phyloP scores from a whole-genome alignment of 1,140 invertebrate genomes.

The Bursaphelenchus mucronatus region DNA sequence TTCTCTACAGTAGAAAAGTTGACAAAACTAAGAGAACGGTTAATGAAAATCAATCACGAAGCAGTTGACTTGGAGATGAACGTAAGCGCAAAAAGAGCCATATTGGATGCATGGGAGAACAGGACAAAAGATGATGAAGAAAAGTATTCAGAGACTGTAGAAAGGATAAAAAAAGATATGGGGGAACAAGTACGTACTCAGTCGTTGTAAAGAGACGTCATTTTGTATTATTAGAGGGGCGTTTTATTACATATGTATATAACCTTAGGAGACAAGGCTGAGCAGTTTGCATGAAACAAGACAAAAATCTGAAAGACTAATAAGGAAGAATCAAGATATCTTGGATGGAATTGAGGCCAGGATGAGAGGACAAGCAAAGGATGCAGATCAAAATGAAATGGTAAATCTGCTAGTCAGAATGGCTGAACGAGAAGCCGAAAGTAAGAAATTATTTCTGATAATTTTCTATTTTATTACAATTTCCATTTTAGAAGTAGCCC shows the following conservation, averaged over 20 bases:
- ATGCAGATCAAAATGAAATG: conserved; percentile 53
- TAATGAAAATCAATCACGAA: conserved; percentile 55
- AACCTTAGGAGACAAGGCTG: conserved; percentile 40
- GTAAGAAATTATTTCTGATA: conserved; percentile 27
- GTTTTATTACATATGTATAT: conserved; percentile 7
- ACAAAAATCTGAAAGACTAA: conserved; percentile 50
- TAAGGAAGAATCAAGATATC: conserved; percentile 50
- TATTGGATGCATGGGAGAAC: conserved; percentile 55
- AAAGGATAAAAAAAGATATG: conserved; percentile 45
- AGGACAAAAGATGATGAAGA: conserved; percentile 44
- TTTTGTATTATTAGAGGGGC: conserved; percentile 18
- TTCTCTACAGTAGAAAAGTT: conserved; percentile 50
- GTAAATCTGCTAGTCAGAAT: conserved; percentile 52
- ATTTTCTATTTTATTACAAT: conserved; percentile 5
- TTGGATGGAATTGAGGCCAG: conserved; percentile 43
- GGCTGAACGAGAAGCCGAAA: conserved; percentile 55
- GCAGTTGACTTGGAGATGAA: conserved; percentile 56
- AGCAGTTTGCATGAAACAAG: conserved; percentile 42
- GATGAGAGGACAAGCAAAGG: conserved; percentile 47
- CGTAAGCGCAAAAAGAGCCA: conserved; percentile 46
- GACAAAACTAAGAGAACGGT: conserved; percentile 40
- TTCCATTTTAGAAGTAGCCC: conserved; percentile 49
- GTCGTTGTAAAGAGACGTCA: conserved; percentile 1
- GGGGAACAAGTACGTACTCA: conserved; percentile 32
- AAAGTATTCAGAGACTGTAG: conserved; percentile 47